Evolutionary conservation across 2,888 invertebrate genomes (phyloP), one percentile per base, ranked within the genome.

Genomic region (Mycalesis mineus): DNA sequence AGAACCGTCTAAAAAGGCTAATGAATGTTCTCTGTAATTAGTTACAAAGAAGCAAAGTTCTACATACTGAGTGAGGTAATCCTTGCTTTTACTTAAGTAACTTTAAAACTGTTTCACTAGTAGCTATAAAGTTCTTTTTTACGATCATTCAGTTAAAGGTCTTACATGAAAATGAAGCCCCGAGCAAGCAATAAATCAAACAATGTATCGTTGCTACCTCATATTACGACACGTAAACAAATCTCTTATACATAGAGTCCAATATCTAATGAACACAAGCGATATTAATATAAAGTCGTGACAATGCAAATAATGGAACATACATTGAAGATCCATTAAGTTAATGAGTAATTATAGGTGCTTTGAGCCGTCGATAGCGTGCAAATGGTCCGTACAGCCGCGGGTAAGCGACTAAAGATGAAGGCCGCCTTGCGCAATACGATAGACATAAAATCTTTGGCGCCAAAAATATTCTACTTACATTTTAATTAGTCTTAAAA

Each of bases 321-420:
- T 64, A 72, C 73, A 81, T 81, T 72, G 71, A 67, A 75, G 72
- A 74, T 78, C 82, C 82, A 86, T 86, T 85, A 84, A 71, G 66
- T 68, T 84, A 81, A 81, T 82, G 77, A 83, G 76, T 82, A 83
- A 85, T 84, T 84, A 82, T 71, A 77, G 75, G 66, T 63, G 70
- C 68, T 72, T 71, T 68, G 69, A 72, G 70, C 69, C 66, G 73
- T 77, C 67, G 75, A 75, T 75, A 73, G 77, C 70, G 61, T 62
- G 59, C 63, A 65, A 66, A 68, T 66, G 66, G 63, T 61, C 45
- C 39, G 11, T 28, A 65, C 68, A 66, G 71, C 72, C 70, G 63
- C 71, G 67, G 74, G 71, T 75, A 75, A 65, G 66, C 67, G 58
- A 42, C 50, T 68, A 67, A 65, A 71, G 61, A 68, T 68, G 80